These are phyloP conservation scores for Pseudorhombus dupliciocellatus DNA, from an alignment of 2,113 vertebrate genomes.

Conservation along the genomic window DNA sequence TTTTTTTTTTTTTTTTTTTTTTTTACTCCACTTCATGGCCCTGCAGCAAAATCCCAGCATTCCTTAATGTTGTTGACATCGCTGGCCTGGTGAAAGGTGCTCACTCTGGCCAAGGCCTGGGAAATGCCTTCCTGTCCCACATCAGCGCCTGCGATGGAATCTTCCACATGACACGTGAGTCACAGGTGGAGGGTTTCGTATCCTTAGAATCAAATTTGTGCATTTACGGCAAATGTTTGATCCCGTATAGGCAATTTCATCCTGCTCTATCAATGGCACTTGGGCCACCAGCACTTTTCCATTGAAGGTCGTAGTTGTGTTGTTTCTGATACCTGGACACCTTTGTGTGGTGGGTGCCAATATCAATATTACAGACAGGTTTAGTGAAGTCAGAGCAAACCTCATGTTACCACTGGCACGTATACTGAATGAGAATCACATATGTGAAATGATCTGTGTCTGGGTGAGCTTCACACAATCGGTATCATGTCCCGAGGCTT, in stretches of 20 bases:
- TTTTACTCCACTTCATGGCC: slow-evolving; percentile 22
- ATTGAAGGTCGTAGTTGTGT: background rate
- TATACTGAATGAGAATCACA: slow-evolving; percentile 43
- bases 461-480: slow-evolving; percentile 44
- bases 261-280: background rate
- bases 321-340: slow-evolving; percentile 13
- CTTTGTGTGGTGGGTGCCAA: slow-evolving; percentile 39
- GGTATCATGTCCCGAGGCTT: slow-evolving; percentile 40
- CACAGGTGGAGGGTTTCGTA: background rate
- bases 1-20: slow-evolving; percentile 16
- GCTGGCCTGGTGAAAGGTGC: slow-evolving; percentile 97
- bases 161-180: slow-evolving; percentile 97
- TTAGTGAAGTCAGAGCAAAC: slow-evolving; percentile 54
- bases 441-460: slow-evolving; percentile 18
- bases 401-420: slow-evolving; percentile 51
- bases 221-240: background rate
- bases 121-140: slow-evolving; percentile 96
- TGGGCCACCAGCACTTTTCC: background rate
- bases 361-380: slow-evolving; percentile 45
- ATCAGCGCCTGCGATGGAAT: slow-evolving; percentile 94
- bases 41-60: slow-evolving; percentile 94
- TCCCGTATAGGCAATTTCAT: no score
- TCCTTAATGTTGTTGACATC: slow-evolving; percentile 96
- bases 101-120: slow-evolving; percentile 92
- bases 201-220: background rate